Base-by-base conservation (phyloP, 2,888 invertebrate species). In the Drosophila peninsularis region DNA sequence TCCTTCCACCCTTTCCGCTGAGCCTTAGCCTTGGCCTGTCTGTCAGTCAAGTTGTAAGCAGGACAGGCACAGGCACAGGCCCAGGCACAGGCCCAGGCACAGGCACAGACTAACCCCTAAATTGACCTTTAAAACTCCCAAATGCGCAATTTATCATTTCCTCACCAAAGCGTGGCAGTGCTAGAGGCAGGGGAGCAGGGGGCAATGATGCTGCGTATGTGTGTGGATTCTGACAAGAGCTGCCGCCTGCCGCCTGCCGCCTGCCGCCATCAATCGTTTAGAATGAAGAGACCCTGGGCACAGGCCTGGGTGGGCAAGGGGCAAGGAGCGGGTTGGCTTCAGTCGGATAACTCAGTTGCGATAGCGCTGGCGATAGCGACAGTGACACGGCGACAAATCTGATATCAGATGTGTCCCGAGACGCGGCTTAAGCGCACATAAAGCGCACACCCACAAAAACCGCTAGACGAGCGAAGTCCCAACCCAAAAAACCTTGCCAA, bases 101-200 rank as follows among this genome's bases (percentile, higher is more conserved):
- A 27, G 45, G 62, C 70, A 67, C 73, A 73, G 82, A 83, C 65
- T 90, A 83, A 90, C 90, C 91, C 92, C 91, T 91, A 91, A 91
- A 90, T 87, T 91, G 90, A 91, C 90, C 90, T 83, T 90, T 91
- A 91, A 91, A 89, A 89, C 89, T 91, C 90, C 90, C 91, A 90
- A 90, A 91, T 90, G 90, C 86, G 87, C 90, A 90, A 91, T 92
- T 92, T 91, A 92, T 91, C 91, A 90, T 90, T 90, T 90, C 82
- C 82, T 78, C 84, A 79, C 83, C 84, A 75, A 71, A 62, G 13
- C 56, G 21, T 53, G 32, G 44, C 60, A 44, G 30, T 4, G 5
- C 0, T 10, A 2, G n/a, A 11, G 10, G 7, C 2, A 2, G 13
- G 17, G 27, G 19, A 1, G 5, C 14, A 21, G 9, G 34, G 7